Base-by-base conservation (phyloP, 1,140 invertebrate genomes). In the Alviniconcha marisindica region DNA sequence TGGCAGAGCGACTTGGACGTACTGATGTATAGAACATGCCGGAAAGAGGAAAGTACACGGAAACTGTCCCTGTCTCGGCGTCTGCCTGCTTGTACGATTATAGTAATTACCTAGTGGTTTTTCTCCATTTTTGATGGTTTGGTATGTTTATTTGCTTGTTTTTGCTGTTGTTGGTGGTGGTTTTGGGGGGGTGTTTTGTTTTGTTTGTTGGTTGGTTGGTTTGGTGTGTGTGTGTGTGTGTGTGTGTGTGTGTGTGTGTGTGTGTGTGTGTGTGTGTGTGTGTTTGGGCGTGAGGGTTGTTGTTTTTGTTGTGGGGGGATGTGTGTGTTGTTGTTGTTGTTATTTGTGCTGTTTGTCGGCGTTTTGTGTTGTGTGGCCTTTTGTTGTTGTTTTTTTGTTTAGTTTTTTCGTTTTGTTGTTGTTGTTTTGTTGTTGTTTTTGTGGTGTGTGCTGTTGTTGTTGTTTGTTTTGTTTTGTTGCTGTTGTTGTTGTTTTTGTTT, bases 341-440 rank as follows among this genome's bases (percentile, higher is more conserved):
- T 31, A 0, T 28, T 66, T 28, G 0, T 3, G 5, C 28, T 5
- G 63, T 33, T 28, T 33, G 63, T 66, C 12, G 2, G 63, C 36
- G 63, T 66, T 0, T 66, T 28, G 31, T 28, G 31, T 28, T 66
- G 63, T 66, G 5, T 66, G 0, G 31, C 28, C 36, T n/a, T 66
- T n/a, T 66, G 60, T 66, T n/a, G 31, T n/a, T 66, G 60, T 66
- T 4, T 66, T n/a, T 66, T n/a, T 66, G n/a, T 66, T n/a, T 33
- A 15, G n/a, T 5, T 31, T 2, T 66, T n/a, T 33, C 7, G 5
- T n/a, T 33, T n/a, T 33, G n/a, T 33, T 10, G 2, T 0, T 66
- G 63, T 66, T 12, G 31, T 28, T 33, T 28, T 66, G 28, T 66
- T 28, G 31, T 28, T 66, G 28, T 66, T 28, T 66, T 7, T 66